Base-by-base conservation (phyloP, 1,140 invertebrate species). In the Macrobrachium rosenbergii region DNA sequence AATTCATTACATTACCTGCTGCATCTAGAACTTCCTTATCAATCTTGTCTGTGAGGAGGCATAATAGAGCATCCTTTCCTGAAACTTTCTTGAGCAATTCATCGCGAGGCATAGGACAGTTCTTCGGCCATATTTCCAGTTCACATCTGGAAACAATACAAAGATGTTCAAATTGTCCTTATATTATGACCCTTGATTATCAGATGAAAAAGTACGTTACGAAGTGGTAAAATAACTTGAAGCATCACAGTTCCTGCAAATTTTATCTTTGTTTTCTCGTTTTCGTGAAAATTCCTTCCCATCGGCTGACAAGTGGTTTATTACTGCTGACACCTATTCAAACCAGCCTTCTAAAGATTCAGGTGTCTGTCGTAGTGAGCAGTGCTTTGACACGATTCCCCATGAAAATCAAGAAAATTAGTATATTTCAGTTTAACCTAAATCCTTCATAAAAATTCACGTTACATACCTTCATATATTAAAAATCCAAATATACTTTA, bases 21-120 rank as follows among this genome's bases (percentile, higher is more conserved):
- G 92, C 91, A 88, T 96, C 93, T 37, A 98, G 90, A n/a, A 97
- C 89, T 90, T 96, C 95, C 14, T 94, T 92, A 91, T 98, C 96
- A 91, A 99, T 97, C 92, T 95, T 96, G 90, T 98, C 97, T 7
- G 95, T 95, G 5, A 98, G 91, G 45, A 96, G 92, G 91, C 97
- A 98, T 90, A 94, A 97, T 2, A 98, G 91, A 0, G 93, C 97
- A 92, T 96, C 93, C 45, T 95, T 95, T 81, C 95, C 95, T 85
- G 92, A 89, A 14, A 98, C 93, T 89, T 94, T 94, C 90, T 95
- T 93, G 8, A 97, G 85, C 14, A 98, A 92, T 89, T 94, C 94
- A 45, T 93, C 91, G 75, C 94, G 93, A 37, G 96, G 95, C 73
- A 97, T 94, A 43, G 95, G 94, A 60, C 92, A 91, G 69, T 93